Percentiles rank a stretch among this genome's conserved stretches.
Conservation (phyloP, 2,113 vertebrate species). For the Gorsachius goisagi region DNA sequence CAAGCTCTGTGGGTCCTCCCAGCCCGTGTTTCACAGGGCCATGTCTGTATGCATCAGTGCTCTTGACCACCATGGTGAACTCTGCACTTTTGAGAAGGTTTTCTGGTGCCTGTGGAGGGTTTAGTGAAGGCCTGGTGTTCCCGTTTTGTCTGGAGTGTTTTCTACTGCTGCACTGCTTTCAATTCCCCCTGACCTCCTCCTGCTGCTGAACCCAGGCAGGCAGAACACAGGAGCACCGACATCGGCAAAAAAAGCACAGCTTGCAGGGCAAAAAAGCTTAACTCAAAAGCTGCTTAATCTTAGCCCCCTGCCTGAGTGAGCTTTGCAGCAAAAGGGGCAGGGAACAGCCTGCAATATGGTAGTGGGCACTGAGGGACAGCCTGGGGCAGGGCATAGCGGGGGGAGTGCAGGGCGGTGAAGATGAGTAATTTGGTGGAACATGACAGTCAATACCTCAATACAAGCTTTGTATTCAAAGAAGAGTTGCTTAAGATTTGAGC, state of each 20-base stretch:
- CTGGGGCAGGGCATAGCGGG: background rate
- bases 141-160: background rate
- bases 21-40: fast-evolving
- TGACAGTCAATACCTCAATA: background rate
- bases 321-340: background rate
- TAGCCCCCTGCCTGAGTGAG: fast-evolving
- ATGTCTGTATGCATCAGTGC: background rate
- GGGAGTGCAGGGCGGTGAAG: no score
- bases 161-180: background rate
- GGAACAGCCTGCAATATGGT: background rate
- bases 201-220: background rate
- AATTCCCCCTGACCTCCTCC: background rate
- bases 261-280: background rate
- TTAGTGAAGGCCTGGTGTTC: background rate
- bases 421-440: background rate
- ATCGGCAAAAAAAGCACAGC: fast-evolving
- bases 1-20: fast-evolving
- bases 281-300: background rate
- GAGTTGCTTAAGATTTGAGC: background rate
- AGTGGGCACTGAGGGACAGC: background rate
- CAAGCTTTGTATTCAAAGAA: background rate
- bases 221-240: background rate
- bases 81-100: background rate
- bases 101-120: background rate
- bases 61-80: background rate